Conservation (phyloP, 2,797 vertebrate species). For the Nasua narica region DNA sequence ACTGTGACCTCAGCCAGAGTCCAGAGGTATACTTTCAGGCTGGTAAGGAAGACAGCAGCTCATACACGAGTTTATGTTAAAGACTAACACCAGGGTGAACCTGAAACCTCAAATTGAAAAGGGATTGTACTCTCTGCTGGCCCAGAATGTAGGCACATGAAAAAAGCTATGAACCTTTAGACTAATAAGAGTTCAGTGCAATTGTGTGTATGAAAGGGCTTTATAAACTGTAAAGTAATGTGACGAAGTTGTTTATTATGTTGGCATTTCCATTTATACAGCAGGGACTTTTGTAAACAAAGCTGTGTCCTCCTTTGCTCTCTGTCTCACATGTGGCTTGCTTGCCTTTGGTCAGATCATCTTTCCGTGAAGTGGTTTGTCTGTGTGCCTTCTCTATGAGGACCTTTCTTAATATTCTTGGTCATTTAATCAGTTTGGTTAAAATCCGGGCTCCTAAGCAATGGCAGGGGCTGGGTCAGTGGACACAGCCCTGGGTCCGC, state of each 20-base stretch:
- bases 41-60: not conserved
- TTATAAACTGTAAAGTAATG: not conserved
- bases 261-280: not conserved
- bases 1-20: not conserved
- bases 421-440: not conserved
- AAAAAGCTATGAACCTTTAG: not conserved
- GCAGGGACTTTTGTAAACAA: not conserved
- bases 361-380: not conserved
- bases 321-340: not conserved
- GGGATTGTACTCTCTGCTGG: not conserved
- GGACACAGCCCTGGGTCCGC: not conserved
- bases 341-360: not conserved
- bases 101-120: not conserved
- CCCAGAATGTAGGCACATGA: not conserved
- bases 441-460: not conserved
- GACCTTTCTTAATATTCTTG: not conserved
- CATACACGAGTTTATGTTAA: not conserved
- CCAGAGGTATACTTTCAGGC: not conserved
- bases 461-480: not conserved
- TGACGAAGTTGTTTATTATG: not conserved
- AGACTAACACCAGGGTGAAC: not conserved
- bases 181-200: not conserved
- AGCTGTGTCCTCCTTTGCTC: not conserved
- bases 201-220: not conserved
- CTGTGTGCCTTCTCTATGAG: not conserved